Evolutionary conservation across 2,888 invertebrate species (phyloP).

Genomic region (Pseudococcus longispinus): DNA sequence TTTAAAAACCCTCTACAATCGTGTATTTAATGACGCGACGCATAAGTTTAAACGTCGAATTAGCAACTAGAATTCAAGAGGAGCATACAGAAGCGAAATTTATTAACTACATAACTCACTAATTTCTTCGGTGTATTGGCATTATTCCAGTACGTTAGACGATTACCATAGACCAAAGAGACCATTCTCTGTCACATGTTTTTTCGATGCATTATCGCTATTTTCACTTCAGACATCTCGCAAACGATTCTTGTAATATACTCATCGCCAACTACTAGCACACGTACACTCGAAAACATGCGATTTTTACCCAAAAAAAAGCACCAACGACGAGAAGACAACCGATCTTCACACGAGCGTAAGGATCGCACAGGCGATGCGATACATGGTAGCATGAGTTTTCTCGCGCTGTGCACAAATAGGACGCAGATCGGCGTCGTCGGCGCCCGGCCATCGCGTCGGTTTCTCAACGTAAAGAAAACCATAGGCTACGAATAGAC

Average conservation of each 20-base stretch:
- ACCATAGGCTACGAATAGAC: neutral
- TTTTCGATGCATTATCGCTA: neutral
- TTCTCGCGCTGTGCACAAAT: constrained; percentile 25
- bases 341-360: constrained; percentile 11
- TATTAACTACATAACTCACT: constrained; percentile 7
- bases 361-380: neutral
- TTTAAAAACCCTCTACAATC: neutral
- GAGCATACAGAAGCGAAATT: neutral
- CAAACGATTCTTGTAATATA: neutral
- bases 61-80: neutral
- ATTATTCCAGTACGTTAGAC: neutral
- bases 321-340: neutral
- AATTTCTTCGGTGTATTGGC: neutral
- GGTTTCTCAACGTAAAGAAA: neutral
- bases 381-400: constrained; percentile 16
- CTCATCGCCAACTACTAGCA: neutral
- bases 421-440: constrained; percentile 7
- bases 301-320: neutral
- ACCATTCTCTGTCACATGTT: neutral
- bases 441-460: neutral
- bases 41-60: neutral
- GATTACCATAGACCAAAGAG: neutral
- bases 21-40: neutral
- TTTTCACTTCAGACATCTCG: neutral
- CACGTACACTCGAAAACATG: no score